Evolutionary conservation across 2,113 vertebrate genomes (phyloP), one percentile per base, ranked within the genome.

Genomic region (Opisthocomus hoazin): DNA sequence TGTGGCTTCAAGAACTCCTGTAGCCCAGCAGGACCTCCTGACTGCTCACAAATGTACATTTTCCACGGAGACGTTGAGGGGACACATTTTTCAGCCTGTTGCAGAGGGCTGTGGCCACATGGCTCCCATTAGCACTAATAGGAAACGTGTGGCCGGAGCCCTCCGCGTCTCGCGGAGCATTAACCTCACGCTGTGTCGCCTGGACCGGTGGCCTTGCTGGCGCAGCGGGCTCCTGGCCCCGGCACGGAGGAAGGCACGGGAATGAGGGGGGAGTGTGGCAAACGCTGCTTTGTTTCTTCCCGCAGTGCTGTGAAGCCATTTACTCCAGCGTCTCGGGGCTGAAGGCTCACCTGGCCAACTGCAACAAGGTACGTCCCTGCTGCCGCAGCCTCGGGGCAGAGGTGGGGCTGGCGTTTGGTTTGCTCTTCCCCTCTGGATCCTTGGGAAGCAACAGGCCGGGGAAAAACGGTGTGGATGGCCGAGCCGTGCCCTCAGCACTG

Each of bases 241-340:
- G 0, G 78, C 26, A 16, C 9, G 12, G 53, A 46, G 60, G 68
- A 78, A 78, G 48, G 64, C 83, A 57, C 14, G 11, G 68, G 54
- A 51, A 7, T 3, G 3, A 58, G 34, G 43, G 29, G n/a, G 29
- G 15, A 54, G 46, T 1, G 0, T 84, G 74, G 39, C 83, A 87
- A 88, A 86, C 37, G 36, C 36, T 79, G 76, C 77, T 96, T 84
- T 60, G 26, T 71, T 65, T 94, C 58, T 77, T 63, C 89, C 96
- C 53, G 18, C 98, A 99, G 99, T 98, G 98, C 98, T 99, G 99
- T 94, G 99, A 99, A 98, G 99, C 99, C 95, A 99, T 99, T 90
- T 99, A 99, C 96, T 99, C 99, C 95, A 99, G 99, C 45, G 99
- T 99, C 90, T 99, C 99, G 19, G 99, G 99, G 92, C 98, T 99